phyloP scores from a whole-genome alignment of 2,113 vertebrate genomes.

The Meleagris gallopavo region DNA sequence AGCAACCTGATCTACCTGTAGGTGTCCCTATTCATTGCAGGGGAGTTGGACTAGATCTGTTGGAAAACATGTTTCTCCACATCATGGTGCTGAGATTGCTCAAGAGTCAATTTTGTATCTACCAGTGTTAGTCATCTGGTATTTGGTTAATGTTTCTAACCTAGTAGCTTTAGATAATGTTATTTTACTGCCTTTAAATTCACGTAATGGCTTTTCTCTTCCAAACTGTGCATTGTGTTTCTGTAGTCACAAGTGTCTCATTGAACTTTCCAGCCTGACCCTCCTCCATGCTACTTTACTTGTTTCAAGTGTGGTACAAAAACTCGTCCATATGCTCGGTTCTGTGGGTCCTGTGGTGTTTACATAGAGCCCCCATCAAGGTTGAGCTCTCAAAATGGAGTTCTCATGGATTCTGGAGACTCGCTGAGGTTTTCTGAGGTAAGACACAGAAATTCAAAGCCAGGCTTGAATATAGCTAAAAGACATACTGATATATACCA shows the following conservation, averaged over 20 bases:
- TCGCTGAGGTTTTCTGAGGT: conserved; percentile 47
- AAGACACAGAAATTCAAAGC: not conserved
- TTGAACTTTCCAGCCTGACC: conserved; percentile 73
- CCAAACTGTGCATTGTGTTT: not conserved
- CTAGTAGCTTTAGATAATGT: not conserved
- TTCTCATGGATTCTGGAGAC: not conserved
- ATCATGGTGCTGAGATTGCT: not conserved
- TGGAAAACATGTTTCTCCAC: not conserved
- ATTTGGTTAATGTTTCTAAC: not conserved
- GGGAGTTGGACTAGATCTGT: not conserved
- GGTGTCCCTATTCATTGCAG: too few species aligned
- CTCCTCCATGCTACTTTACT: conserved; percentile 65
- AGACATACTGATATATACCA: not conserved
- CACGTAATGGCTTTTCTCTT: not conserved
- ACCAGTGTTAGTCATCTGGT: not conserved
- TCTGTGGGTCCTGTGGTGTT: conserved; percentile 86
- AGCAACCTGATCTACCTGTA: too few species aligned
- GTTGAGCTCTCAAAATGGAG: not conserved
- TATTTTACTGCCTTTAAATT: not conserved
- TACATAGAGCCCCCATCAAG: conserved; percentile 76
- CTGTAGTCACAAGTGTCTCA: not conserved
- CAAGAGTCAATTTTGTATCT: not conserved
- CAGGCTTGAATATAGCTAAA: not conserved
- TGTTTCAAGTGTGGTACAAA: conserved; percentile 86
- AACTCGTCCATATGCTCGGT: conserved; percentile 78